phyloP scores from a whole-genome alignment of 2,113 vertebrate genomes.

The Macheiramphus alcinus region DNA sequence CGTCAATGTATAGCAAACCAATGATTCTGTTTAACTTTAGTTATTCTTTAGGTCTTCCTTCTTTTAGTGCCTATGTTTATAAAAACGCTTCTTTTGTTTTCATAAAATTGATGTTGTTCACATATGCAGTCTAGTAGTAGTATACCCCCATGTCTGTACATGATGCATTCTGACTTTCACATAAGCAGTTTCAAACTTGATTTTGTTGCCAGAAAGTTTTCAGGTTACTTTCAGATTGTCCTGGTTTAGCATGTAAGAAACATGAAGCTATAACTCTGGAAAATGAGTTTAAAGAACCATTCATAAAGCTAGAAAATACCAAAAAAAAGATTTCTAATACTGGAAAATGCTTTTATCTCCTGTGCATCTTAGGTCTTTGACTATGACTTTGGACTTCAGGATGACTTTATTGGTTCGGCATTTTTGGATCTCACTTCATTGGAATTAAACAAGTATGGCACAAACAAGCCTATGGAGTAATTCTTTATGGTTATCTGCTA shows the following conservation, averaged over 20 bases:
- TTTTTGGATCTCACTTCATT: conserved; percentile 89
- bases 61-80: neutral
- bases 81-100: neutral
- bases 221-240: neutral
- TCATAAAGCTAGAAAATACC: neutral
- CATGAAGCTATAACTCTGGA: neutral
- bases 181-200: neutral
- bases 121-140: rapidly evolving
- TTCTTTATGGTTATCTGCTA: neutral
- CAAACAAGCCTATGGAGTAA: neutral
- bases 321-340: neutral
- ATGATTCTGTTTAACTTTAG: neutral
- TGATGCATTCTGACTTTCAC: neutral
- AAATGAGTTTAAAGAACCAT: neutral
- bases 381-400: conserved; percentile 97
- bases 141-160: rapidly evolving
- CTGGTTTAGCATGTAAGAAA: neutral
- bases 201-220: neutral
- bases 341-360: neutral
- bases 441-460: conserved; percentile 87
- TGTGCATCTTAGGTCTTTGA: conserved; percentile 88
- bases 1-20: neutral
- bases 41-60: neutral
- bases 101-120: neutral
- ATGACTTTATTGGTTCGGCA: conserved; percentile 97